Base-by-base conservation (phyloP, 2,888 invertebrate genomes). In the Labia minor region DNA sequence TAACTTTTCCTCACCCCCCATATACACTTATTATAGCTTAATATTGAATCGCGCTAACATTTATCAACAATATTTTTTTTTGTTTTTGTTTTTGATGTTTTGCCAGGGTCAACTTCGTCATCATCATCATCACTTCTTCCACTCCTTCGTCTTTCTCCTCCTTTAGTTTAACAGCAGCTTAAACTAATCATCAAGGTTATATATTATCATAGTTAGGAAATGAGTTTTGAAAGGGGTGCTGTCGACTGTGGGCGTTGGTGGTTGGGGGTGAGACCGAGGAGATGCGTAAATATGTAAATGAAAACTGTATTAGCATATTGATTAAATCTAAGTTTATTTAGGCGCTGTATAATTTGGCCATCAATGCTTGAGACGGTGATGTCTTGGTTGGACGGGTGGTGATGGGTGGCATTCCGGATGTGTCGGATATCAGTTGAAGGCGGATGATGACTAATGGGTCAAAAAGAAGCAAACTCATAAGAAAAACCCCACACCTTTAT, bases 161-260 rank as follows among this genome's bases (percentile, higher is more conserved):
- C 26, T 26, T 8, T 26, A 26, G 26, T 26, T 26, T 8, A 26
- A 26, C 26, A 26, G 26, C 3, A 16, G 49, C 49, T 49, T n/a
- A 49, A 49, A 49, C 49, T 49, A 49, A 49, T 49, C 49, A 49
- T 49, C 49, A 49, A 49, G 49, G 49, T 49, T 49, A 49, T 49
- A 49, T 49, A 49, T 49, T 49, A 49, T 49, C 49, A 49, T 49
- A 49, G 49, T 49, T 49, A 49, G 49, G 49, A 49, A 49, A 49
- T 49, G 16, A 49, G 49, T 49, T 49, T 11, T n/a, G 49, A 49
- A n/a, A 49, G 49, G 49, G 49, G 49, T 11, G 33, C 33, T 6
- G 33, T n/a, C n/a, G n/a, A 11, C 6, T 33, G 33, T 6, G n/a
- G 33, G 33, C 6, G 33, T 6, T 6, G 33, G 33, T 6, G 33